These are phyloP conservation scores for Holothuria glaberrima DNA, from an alignment of 35 echinoderm and acorn worm genomes.

Conservation along the genomic window DNA sequence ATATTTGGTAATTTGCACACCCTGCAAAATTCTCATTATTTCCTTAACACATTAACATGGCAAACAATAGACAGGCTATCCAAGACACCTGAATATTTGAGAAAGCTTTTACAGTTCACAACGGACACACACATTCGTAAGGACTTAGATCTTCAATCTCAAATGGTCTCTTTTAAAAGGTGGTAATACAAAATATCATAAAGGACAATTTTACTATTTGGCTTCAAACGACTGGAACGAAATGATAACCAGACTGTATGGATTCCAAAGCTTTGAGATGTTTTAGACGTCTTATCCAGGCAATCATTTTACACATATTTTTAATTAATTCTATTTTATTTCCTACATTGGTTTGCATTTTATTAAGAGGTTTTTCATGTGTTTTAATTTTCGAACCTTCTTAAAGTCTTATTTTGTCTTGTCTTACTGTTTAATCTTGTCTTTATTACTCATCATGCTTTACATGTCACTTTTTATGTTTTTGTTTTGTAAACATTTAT, in stretches of 20 bases:
- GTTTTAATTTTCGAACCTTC: too few species aligned
- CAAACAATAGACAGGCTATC: neutral
- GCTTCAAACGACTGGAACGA: neutral
- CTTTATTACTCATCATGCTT: too few species aligned
- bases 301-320: too few species aligned
- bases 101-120: neutral
- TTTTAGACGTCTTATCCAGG: too few species aligned
- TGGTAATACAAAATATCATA: neutral
- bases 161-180: constrained; percentile 2
- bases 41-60: neutral
- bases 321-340: neutral
- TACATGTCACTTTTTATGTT: too few species aligned
- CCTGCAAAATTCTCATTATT: neutral
- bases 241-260: neutral
- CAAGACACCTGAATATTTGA: neutral
- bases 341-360: neutral
- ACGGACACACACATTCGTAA: neutral
- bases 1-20: neutral
- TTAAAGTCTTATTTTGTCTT: too few species aligned
- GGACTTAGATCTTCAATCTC: neutral
- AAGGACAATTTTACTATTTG: neutral
- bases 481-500: too few species aligned
- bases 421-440: too few species aligned
- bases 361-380: too few species aligned
- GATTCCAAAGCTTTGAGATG: neutral